These are phyloP conservation scores for Lypha dubia DNA, from an alignment of 2,888 invertebrate genomes.

Conservation along the genomic window DNA sequence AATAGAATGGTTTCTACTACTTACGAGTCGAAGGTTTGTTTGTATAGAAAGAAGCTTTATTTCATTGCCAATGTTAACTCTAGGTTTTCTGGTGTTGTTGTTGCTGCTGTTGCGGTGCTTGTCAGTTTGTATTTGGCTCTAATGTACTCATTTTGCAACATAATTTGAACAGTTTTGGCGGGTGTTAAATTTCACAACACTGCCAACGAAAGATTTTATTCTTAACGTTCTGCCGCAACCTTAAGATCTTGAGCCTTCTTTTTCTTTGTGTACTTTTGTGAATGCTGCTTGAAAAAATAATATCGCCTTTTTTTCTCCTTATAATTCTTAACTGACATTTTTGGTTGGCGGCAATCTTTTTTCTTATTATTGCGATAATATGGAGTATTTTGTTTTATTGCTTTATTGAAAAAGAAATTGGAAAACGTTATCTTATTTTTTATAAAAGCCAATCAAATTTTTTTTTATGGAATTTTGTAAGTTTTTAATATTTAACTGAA, in stretches of 20 bases:
- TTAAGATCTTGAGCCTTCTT: slow-evolving; percentile 34
- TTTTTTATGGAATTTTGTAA: background rate
- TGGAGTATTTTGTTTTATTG: slow-evolving; percentile 28
- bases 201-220: slow-evolving; percentile 47
- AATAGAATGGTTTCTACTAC: background rate
- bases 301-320: background rate
- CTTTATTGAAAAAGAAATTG: slow-evolving; percentile 52
- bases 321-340: slow-evolving; percentile 27
- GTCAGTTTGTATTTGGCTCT: slow-evolving; percentile 71
- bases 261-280: slow-evolving; percentile 11
- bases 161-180: slow-evolving; percentile 73
- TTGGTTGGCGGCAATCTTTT: slow-evolving; percentile 40
- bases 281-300: slow-evolving; percentile 3
- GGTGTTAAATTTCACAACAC: slow-evolving; percentile 70
- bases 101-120: slow-evolving; percentile 38
- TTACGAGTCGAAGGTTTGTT: background rate
- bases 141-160: slow-evolving; percentile 74
- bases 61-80: slow-evolving; percentile 40
- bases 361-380: background rate
- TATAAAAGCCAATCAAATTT: background rate
- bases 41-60: slow-evolving; percentile 15
- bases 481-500: background rate
- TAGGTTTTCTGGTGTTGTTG: background rate
- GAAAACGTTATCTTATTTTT: slow-evolving; percentile 21
- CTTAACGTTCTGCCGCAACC: slow-evolving; percentile 36